These are phyloP conservation scores for Drosophila sp. DNA, from an alignment of 1,140 invertebrate species.

Conservation along the genomic window DNA sequence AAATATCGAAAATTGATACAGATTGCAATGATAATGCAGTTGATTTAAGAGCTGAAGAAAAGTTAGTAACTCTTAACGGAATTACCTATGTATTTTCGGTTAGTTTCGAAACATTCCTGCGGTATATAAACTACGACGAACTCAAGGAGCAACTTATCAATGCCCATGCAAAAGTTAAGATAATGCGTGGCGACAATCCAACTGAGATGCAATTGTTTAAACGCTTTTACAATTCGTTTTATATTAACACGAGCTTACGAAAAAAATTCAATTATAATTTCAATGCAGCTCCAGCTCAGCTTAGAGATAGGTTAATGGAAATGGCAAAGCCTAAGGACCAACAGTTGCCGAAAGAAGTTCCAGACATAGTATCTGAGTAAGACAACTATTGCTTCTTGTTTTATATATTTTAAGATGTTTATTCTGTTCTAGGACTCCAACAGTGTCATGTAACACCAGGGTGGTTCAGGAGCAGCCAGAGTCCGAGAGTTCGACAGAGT, in stretches of 20 bases:
- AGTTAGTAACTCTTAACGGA: not conserved
- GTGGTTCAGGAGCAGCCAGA: not conserved
- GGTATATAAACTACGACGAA: constrained; percentile 22
- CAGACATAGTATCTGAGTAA: not conserved
- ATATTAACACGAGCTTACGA: constrained; percentile 1
- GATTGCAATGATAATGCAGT: not conserved
- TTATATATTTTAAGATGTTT: not conserved
- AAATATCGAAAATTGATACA: not conserved
- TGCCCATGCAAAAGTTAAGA: not conserved
- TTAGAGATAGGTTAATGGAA: not conserved
- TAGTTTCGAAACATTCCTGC: constrained; percentile 19
- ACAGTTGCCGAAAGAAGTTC: not conserved
- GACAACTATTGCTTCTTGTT: not conserved
- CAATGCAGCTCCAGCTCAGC: constrained; percentile 15
- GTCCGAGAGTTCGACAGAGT: not conserved
- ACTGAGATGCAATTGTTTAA: constrained; percentile 6
- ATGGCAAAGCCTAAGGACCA: not conserved
- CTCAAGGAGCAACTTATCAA: constrained; percentile 5
- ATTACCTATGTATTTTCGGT: constrained; percentile 23
- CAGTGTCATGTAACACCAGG: too few species aligned
- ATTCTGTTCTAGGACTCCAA: not conserved
- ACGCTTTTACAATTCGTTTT: constrained; percentile 26
- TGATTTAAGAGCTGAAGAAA: not conserved
- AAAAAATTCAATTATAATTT: constrained; percentile 28
- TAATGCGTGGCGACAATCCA: not conserved